Evolutionary conservation across 2,888 invertebrate species (phyloP).

Genomic region (Chaetoderma sp.): DNA sequence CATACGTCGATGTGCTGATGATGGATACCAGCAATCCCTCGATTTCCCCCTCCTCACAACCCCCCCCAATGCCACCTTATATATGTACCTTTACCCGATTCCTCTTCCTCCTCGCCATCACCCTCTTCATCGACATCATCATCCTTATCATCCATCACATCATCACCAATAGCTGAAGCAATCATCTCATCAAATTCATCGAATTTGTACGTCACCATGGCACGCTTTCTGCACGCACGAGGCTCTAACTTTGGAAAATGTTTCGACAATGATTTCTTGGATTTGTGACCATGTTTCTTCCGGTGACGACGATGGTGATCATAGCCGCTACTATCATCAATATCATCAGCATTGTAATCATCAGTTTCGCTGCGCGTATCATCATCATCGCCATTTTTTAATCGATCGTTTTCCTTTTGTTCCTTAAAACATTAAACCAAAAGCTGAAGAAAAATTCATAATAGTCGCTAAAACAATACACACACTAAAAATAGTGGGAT

Average conservation of each 20-base stretch:
- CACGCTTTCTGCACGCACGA: constrained; percentile 81
- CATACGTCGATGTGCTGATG: too few species aligned
- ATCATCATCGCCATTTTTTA: too few species aligned
- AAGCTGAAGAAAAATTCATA: too few species aligned
- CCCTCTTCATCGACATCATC: background rate
- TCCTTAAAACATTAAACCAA: too few species aligned
- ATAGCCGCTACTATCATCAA: constrained; percentile 73
- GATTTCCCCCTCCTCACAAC: too few species aligned
- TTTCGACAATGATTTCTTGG: constrained; percentile 5
- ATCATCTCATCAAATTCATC: constrained; percentile 97
- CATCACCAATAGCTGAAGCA: constrained; percentile 79
- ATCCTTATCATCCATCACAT: constrained; percentile 37
- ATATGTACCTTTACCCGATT: too few species aligned
- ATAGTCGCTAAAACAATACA: too few species aligned
- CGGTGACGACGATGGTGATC: constrained; percentile 11
- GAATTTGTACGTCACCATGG: constrained; percentile 79
- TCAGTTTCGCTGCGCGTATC: constrained; percentile 52
- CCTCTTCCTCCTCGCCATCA: background rate
- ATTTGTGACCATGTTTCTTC: background rate
- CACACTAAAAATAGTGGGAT: too few species aligned
- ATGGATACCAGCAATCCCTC: too few species aligned
- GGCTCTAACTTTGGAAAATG: constrained; percentile 34
- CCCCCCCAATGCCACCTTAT: too few species aligned
- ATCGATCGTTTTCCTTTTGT: too few species aligned
- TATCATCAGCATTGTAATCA: constrained; percentile 79